phyloP scores from a whole-genome alignment of 2,888 invertebrate species.

The Trichacis sp. region DNA sequence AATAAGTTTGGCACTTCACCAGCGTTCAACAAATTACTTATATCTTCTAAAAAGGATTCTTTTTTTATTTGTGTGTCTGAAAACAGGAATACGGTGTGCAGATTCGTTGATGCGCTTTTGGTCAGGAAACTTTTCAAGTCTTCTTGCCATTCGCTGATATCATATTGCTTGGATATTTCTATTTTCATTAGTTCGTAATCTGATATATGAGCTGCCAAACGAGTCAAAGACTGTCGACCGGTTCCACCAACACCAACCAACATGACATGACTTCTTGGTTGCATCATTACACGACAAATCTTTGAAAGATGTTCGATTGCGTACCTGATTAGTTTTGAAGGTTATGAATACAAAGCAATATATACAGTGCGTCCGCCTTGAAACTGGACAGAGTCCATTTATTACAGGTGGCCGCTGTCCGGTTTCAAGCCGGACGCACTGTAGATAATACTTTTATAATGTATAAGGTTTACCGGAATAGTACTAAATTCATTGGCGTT shows the following conservation, averaged over 20 bases:
- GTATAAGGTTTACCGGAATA: conserved; percentile 88
- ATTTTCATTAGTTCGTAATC: conserved; percentile 94
- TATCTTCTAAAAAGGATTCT: conserved; percentile 92
- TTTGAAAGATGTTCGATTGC: conserved; percentile 94
- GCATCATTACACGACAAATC: conserved; percentile 90
- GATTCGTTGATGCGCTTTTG: conserved; percentile 85
- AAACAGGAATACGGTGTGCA: conserved; percentile 90
- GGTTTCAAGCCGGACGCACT: no score
- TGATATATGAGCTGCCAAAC: conserved; percentile 90
- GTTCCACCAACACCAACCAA: conserved; percentile 94
- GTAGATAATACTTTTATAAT: no score
- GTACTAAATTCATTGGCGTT: conserved; percentile 94
- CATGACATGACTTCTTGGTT: conserved; percentile 90
- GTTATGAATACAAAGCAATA: no score
- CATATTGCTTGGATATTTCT: conserved; percentile 90
- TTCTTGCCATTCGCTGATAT: conserved; percentile 89
- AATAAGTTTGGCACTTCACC: conserved; percentile 95
- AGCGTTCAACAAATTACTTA: conserved; percentile 91
- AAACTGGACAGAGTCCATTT: no score
- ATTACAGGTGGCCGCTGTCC: no score
- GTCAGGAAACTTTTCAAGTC: conserved; percentile 85
- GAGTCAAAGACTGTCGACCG: conserved; percentile 90
- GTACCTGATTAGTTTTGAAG: no score
- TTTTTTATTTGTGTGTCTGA: conserved; percentile 94
- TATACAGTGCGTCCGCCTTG: no score